These are phyloP conservation scores for Lepidostoma basale DNA, from an alignment of 1,140 invertebrate genomes.

Conservation along the genomic window DNA sequence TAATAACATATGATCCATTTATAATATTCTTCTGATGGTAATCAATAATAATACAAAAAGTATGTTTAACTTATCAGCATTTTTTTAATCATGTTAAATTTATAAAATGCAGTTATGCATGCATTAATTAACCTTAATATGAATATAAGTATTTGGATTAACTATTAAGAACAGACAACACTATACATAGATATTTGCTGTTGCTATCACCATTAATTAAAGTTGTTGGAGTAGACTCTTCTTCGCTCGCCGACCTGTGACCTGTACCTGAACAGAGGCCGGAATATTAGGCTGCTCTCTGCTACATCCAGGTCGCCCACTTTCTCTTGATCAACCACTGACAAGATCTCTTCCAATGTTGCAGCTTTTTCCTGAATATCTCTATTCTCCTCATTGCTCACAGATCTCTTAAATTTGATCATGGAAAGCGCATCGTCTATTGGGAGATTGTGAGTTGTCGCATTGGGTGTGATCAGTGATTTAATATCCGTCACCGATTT, in stretches of 20 bases:
- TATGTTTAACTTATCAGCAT: no score
- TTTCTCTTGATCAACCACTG: neutral
- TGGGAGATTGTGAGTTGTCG: neutral
- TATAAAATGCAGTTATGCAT: no score
- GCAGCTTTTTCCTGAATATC: neutral
- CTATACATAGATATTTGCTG: neutral
- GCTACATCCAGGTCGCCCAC: slow-evolving; percentile 30
- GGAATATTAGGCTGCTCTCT: slow-evolving; percentile 31
- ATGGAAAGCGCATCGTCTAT: neutral
- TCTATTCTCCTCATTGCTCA: neutral
- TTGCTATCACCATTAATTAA: neutral
- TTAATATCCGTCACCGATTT: slow-evolving; percentile 2
- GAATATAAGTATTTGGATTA: no score
- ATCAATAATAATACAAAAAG: no score
- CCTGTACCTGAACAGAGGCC: slow-evolving; percentile 32
- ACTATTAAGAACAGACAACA: no score
- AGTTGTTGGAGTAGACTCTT: slow-evolving; percentile 22
- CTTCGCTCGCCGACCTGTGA: slow-evolving; percentile 33
- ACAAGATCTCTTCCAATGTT: neutral
- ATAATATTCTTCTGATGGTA: no score
- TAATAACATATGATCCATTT: no score
- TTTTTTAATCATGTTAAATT: no score
- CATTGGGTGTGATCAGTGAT: neutral
- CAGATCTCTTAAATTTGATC: slow-evolving; percentile 2
- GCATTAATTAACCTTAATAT: no score